phyloP scores from a whole-genome alignment of 2,113 vertebrate species.

The Notechis scutatus region DNA sequence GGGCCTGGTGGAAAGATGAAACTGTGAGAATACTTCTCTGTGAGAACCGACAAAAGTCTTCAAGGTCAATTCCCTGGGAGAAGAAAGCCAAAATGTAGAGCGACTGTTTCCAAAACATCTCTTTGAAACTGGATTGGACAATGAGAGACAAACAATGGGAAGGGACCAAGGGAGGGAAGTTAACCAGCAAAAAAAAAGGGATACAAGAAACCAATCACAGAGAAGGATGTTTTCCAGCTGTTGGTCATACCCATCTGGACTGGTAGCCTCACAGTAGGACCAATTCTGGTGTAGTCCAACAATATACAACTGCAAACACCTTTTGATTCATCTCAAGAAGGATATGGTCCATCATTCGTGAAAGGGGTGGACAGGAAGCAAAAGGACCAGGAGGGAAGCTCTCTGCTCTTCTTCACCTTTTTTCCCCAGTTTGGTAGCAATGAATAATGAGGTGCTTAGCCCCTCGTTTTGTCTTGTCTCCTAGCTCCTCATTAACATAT shows the following conservation, averaged over 20 bases:
- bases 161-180: too few relatives aligned
- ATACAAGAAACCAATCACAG: not conserved
- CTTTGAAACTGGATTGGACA: too few relatives aligned
- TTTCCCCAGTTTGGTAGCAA: not conserved
- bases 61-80: too few relatives aligned
- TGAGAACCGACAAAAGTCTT: too few relatives aligned
- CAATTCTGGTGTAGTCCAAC: not conserved
- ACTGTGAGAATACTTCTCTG: too few relatives aligned
- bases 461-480: not conserved
- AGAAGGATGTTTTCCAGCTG: not conserved
- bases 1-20: too few relatives aligned
- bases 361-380: not conserved
- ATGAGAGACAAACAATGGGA: too few relatives aligned
- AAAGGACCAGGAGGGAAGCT: not conserved
- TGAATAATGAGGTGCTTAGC: not conserved
- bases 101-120: too few relatives aligned
- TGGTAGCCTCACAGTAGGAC: not conserved
- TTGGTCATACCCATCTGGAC: not conserved
- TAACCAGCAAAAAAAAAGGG: not conserved
- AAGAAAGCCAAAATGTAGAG: too few relatives aligned
- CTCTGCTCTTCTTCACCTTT: not conserved
- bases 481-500: not conserved
- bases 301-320: not conserved
- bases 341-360: not conserved
- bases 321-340: not conserved